phyloP scores from a whole-genome alignment of 2,113 vertebrate species.

The Eclectus roratus region DNA sequence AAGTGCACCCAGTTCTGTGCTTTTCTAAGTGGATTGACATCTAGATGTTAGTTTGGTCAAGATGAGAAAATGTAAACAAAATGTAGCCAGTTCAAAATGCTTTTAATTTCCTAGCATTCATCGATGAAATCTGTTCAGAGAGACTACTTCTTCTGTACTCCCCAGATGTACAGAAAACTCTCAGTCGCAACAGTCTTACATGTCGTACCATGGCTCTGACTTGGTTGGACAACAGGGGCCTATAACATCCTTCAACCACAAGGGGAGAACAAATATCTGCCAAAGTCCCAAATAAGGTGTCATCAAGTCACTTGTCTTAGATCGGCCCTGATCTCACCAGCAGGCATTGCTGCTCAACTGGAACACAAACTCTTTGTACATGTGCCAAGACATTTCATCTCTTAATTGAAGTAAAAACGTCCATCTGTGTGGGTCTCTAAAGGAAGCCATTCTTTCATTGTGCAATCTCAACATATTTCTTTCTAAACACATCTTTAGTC shows the following conservation, averaged over 20 bases:
- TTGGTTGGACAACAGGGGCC: neutral
- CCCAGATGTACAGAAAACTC: neutral
- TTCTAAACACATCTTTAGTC: neutral
- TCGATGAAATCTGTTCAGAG: rapidly evolving
- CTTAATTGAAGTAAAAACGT: neutral
- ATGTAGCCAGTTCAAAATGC: neutral
- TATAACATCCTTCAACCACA: neutral
- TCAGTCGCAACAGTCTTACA: neutral
- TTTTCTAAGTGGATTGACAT: neutral
- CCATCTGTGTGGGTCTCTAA: neutral
- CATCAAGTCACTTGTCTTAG: neutral
- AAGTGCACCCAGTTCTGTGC: neutral
- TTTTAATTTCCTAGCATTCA: neutral
- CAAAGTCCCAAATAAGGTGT: neutral
- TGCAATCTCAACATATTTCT: neutral
- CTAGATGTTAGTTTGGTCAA: neutral
- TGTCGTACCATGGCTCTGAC: neutral
- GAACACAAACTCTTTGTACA: slow-evolving; percentile 6
- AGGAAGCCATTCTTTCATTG: neutral
- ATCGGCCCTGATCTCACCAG: slow-evolving; percentile 8
- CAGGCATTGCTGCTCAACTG: neutral
- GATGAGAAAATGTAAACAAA: neutral
- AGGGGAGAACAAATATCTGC: neutral
- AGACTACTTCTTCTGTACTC: neutral
- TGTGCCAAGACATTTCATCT: slow-evolving; percentile 5